Conservation (phyloP, 53 echinoderm and acorn worm species). For the Antedon mediterranea region DNA sequence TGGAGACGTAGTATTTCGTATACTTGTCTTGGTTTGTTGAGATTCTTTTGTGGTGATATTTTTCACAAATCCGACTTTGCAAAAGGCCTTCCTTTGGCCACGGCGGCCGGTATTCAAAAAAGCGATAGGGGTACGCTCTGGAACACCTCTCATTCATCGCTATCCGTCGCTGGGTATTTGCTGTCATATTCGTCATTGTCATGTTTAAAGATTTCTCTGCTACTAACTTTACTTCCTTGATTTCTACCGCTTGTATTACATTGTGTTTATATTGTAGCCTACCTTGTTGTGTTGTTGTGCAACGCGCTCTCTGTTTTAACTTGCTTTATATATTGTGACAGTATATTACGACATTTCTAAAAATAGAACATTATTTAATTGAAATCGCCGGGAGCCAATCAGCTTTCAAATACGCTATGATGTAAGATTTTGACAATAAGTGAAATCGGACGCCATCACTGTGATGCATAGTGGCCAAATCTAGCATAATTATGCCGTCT, state of each 20-base stretch:
- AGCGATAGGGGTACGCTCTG: background rate
- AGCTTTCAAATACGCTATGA: background rate
- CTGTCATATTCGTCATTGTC: background rate
- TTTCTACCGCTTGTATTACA: too few species aligned
- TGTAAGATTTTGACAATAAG: too few species aligned
- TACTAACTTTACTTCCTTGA: too few species aligned
- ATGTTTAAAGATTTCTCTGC: too few species aligned
- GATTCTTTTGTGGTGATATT: background rate
- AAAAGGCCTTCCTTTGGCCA: background rate
- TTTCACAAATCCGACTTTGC: background rate
- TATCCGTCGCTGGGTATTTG: background rate
- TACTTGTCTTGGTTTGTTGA: background rate
- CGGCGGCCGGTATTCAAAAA: background rate
- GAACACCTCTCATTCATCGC: background rate
- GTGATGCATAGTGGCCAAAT: too few species aligned
- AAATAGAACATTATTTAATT: background rate
- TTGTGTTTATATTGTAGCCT: too few species aligned
- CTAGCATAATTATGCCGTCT: too few species aligned
- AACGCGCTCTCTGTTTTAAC: too few species aligned
- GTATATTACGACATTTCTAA: background rate
- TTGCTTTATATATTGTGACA: background rate
- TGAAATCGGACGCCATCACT: too few species aligned
- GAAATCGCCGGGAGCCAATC: background rate
- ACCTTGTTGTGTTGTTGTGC: too few species aligned
- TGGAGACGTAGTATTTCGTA: constrained; percentile 1